Conservation (phyloP, 2,113 vertebrate species). For the Bettongia penicillata region DNA sequence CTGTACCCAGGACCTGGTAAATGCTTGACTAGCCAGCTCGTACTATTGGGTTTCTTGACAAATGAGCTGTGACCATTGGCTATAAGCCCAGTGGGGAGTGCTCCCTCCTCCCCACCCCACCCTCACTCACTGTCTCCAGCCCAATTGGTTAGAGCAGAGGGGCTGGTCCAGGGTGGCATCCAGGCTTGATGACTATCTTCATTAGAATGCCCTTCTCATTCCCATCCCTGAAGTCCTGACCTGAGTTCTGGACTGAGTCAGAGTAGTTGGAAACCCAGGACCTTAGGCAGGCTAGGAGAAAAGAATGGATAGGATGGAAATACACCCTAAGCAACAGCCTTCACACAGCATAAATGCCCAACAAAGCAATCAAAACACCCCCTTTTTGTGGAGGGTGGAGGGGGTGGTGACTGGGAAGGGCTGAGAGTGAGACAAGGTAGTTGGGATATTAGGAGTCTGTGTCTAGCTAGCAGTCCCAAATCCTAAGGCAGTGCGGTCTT, state of each 20-base stretch:
- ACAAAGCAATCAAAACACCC: not conserved
- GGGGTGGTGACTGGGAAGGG: too few relatives aligned
- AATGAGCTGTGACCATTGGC: not conserved
- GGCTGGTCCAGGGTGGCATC: not conserved
- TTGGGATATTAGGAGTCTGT: not conserved
- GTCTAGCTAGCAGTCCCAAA: not conserved
- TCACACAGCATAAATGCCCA: not conserved
- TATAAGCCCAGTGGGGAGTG: not conserved
- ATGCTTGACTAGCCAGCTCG: not conserved
- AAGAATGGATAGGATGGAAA: too few relatives aligned
- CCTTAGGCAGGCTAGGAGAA: not conserved
- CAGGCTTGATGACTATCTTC: not conserved
- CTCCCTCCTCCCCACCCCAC: not conserved
- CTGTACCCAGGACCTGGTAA: not conserved
- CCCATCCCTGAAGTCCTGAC: not conserved
- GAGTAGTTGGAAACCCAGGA: not conserved
- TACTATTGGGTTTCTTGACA: not conserved
- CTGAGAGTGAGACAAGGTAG: not conserved
- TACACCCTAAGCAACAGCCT: too few relatives aligned
- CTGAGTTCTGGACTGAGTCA: not conserved
- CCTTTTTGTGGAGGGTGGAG: not conserved
- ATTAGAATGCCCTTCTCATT: not conserved
- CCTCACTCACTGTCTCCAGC: not conserved
- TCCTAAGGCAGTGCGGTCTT: not conserved
- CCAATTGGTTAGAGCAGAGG: not conserved